Conservation (phyloP, 2,797 vertebrate species). For the Ambastaia sidthimunki region DNA sequence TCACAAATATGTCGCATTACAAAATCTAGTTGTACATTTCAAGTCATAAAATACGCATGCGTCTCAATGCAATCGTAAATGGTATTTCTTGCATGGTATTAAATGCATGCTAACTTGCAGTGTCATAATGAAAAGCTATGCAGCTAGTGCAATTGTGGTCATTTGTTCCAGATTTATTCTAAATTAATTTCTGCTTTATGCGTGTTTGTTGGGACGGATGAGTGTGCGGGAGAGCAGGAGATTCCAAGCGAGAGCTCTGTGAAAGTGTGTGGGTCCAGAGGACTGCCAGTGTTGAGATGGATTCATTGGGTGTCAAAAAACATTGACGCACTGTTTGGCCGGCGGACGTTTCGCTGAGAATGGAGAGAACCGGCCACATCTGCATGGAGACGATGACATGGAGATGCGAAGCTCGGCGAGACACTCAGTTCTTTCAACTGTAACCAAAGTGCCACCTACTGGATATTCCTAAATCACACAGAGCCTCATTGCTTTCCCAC, state of each 20-base stretch:
- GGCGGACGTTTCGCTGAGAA: constrained; percentile 28
- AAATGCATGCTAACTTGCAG: too few relatives aligned
- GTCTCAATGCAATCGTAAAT: too few relatives aligned
- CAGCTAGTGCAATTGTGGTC: background rate
- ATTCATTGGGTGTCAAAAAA: constrained; percentile 62
- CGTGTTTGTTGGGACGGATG: background rate
- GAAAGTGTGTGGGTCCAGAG: constrained; percentile 50
- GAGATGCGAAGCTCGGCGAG: constrained; percentile 17
- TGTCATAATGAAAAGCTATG: constrained; percentile 7
- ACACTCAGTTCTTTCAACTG: constrained; percentile 56
- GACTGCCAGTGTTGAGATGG: constrained; percentile 53
- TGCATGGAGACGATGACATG: constrained; percentile 54
- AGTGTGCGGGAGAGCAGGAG: constrained; percentile 22
- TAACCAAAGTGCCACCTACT: constrained; percentile 84
- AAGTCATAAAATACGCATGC: too few relatives aligned
- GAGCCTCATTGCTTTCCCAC: constrained; percentile 60
- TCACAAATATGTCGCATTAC: too few relatives aligned
- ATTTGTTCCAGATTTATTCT: background rate
- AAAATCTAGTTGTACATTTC: too few relatives aligned
- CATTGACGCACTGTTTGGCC: constrained; percentile 36
- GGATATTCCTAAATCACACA: constrained; percentile 60
- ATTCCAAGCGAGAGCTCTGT: constrained; percentile 34
- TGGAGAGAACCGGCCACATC: constrained; percentile 57
- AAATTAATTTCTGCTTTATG: background rate
- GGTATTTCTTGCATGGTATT: too few relatives aligned